Evolutionary conservation across 2,888 invertebrate species (phyloP).

Genomic region (Drosophila ezoana): DNA sequence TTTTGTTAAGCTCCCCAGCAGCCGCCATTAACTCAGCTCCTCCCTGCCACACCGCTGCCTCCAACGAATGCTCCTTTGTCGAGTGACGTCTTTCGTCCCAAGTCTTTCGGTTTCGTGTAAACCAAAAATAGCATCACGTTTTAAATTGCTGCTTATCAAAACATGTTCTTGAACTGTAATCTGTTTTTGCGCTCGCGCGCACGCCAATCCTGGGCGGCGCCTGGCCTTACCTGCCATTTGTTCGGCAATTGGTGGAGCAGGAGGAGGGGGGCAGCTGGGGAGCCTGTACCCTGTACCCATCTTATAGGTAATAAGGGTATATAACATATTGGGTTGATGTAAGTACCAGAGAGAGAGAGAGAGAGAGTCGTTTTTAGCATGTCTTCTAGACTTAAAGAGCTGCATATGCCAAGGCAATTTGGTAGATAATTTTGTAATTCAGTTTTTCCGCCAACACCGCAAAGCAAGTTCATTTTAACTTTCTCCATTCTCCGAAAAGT

Average conservation of each 20-base stretch:
- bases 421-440: too few species aligned
- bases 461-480: too few species aligned
- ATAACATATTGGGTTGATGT: neutral
- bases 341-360: too few species aligned
- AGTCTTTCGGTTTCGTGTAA: conserved; percentile 44
- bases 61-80: conserved; percentile 5
- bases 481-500: too few species aligned
- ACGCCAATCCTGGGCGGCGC: conserved; percentile 41
- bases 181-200: conserved; percentile 75
- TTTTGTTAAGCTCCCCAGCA: conserved; percentile 48
- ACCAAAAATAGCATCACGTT: conserved; percentile 82
- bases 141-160: conserved; percentile 82
- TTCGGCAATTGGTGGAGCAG: neutral
- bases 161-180: conserved; percentile 79
- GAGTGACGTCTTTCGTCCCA: conserved; percentile 14
- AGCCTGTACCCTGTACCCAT: conserved; percentile 1
- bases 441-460: too few species aligned
- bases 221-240: conserved; percentile 38
- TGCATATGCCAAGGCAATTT: too few species aligned
- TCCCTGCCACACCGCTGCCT: neutral
- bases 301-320: neutral
- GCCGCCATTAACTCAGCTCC: conserved; percentile 12
- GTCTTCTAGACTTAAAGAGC: too few species aligned
- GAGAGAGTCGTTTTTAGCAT: too few species aligned
- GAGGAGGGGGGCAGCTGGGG: neutral